Percentiles rank a stretch among this genome's conserved stretches.
Conservation (phyloP, 2,113 vertebrate genomes). For the Cromileptes altivelis region DNA sequence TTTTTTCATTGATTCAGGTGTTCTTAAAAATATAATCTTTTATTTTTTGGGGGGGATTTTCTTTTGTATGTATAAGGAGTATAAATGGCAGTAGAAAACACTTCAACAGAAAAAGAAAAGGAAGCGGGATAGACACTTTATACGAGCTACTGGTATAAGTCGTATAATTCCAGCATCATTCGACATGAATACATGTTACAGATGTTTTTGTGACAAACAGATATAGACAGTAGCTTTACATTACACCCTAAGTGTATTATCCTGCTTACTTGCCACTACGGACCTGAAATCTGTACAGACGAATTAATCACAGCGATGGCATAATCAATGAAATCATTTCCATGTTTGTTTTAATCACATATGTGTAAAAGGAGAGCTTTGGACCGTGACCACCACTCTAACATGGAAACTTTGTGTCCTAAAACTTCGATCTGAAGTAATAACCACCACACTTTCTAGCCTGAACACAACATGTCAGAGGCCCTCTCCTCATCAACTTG, state of each 20-base stretch:
- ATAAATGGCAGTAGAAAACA: background rate
- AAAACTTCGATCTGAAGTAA: slow-evolving; percentile 31
- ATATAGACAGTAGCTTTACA: background rate
- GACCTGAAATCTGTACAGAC: slow-evolving; percentile 7
- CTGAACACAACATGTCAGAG: slow-evolving; percentile 39
- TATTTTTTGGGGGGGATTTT: no score
- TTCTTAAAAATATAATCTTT: no score
- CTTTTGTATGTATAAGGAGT: background rate
- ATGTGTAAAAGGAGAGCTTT: slow-evolving; percentile 49
- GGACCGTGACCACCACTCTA: slow-evolving; percentile 23
- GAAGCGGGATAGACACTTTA: background rate
- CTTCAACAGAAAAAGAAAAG: background rate
- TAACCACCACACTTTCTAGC: slow-evolving; percentile 27
- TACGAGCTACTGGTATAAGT: background rate
- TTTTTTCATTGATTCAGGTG: background rate
- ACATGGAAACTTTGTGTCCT: slow-evolving; percentile 66
- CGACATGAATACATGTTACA: background rate
- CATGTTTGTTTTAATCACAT: slow-evolving; percentile 62
- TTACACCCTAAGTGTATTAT: background rate
- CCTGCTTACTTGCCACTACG: background rate
- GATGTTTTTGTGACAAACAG: background rate
- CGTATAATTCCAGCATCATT: background rate
- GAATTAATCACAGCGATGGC: background rate
- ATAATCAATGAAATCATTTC: slow-evolving; percentile 52
- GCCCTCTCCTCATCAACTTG: slow-evolving; percentile 78